Conservation (phyloP, 2,113 vertebrate species). For the Plecotus auritus region DNA sequence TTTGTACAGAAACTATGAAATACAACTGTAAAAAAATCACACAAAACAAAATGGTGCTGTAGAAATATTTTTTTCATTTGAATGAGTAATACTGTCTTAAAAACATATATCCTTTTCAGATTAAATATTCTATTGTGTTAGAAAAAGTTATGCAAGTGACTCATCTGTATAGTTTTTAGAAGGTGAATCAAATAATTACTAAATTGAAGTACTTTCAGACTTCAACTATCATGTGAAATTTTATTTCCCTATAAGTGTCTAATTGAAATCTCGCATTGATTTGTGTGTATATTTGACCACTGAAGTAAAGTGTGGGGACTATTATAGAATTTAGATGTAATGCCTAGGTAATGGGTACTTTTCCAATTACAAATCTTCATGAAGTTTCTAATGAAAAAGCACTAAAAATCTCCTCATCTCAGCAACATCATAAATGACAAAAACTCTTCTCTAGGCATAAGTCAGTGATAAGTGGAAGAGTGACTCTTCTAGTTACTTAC, state of each 20-base stretch:
- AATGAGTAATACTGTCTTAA: conserved; percentile 34
- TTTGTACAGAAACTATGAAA: neutral
- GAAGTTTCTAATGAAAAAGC: conserved; percentile 29
- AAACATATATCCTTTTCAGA: conserved; percentile 9
- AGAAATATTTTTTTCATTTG: conserved; percentile 51
- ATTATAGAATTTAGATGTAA: conserved; percentile 28
- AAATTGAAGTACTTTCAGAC: conserved; percentile 26
- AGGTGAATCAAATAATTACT: conserved; percentile 33
- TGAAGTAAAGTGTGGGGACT: conserved; percentile 7
- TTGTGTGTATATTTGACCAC: neutral
- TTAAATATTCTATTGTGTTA: conserved; percentile 33
- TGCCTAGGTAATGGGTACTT: neutral
- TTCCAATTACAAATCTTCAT: conserved; percentile 17
- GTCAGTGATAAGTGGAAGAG: neutral
- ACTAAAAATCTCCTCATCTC: conserved; percentile 11
- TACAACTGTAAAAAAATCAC: neutral
- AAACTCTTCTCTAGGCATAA: neutral
- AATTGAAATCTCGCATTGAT: conserved; percentile 1
- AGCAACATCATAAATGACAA: conserved; percentile 29
- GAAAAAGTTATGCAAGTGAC: neutral
- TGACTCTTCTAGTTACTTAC: neutral
- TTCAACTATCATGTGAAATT: conserved; percentile 6
- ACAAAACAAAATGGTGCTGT: neutral
- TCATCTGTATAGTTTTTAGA: conserved; percentile 18
- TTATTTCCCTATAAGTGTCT: conserved; percentile 24